Evolutionary conservation across 2,797 vertebrate genomes (phyloP).

Genomic region (Neoniphon sammara): DNA sequence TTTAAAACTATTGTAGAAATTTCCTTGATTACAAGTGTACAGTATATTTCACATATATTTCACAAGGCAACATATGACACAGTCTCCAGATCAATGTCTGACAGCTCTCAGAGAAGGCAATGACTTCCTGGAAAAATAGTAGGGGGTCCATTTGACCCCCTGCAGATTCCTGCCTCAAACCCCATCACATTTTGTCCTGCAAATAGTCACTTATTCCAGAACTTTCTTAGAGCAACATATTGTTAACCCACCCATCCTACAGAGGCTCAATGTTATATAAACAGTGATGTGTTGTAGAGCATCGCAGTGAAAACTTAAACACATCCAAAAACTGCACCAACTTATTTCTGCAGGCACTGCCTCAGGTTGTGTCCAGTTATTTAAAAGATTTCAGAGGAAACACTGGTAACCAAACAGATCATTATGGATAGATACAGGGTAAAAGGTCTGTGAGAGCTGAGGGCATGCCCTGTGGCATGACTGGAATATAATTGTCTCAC

Average conservation of each 20-base stretch:
- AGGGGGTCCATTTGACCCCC: too few relatives aligned
- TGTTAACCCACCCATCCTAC: not conserved
- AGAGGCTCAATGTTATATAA: conserved; percentile 3
- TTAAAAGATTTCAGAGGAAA: conserved; percentile 52
- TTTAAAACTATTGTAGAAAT: too few relatives aligned
- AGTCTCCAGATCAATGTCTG: too few relatives aligned
- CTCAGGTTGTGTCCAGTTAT: conserved; percentile 61
- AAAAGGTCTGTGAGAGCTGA: conserved; percentile 67
- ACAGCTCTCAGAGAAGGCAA: too few relatives aligned
- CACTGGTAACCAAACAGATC: conserved; percentile 57
- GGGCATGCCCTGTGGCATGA: conserved; percentile 67
- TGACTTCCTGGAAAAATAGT: too few relatives aligned
- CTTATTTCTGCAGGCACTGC: conserved; percentile 57
- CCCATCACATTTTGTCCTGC: too few relatives aligned
- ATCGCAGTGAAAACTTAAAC: conserved; percentile 52
- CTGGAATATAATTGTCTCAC: conserved; percentile 59
- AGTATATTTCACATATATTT: too few relatives aligned
- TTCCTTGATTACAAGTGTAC: too few relatives aligned
- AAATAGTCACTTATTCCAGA: too few relatives aligned
- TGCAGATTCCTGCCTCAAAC: too few relatives aligned
- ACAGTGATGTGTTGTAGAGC: conserved; percentile 34
- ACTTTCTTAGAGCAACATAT: too few relatives aligned
- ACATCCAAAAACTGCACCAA: conserved; percentile 17
- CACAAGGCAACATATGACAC: too few relatives aligned
- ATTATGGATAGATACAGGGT: conserved; percentile 64